phyloP scores from a whole-genome alignment of 37 sponge, comb jelly and placozoan species.

The Haliclona indistincta region DNA sequence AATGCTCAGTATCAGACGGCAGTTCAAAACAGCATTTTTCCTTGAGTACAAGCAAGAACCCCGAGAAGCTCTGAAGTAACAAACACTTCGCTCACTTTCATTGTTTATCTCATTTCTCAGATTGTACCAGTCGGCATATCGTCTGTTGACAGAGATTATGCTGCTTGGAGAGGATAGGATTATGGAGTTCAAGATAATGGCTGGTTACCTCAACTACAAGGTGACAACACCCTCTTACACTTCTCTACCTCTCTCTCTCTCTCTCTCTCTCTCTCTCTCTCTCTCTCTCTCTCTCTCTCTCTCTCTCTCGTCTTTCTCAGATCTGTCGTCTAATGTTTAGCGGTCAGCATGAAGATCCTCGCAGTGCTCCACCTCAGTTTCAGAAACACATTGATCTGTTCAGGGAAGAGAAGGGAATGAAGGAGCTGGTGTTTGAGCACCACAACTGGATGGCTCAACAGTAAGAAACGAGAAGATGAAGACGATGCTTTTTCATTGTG shows the following conservation, averaged over 20 bases:
- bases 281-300: constrained; percentile 21
- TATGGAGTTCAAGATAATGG: constrained; percentile 84
- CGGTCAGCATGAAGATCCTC: constrained; percentile 53
- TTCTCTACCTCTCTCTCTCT: background rate
- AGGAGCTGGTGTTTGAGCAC: constrained; percentile 82
- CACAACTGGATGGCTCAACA: constrained; percentile 83
- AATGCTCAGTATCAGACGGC: constrained; percentile 72
- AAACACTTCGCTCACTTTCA: background rate
- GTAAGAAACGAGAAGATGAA: constrained; percentile 21
- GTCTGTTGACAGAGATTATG: constrained; percentile 57
- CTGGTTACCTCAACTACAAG: constrained; percentile 92
- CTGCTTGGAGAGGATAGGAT: constrained; percentile 56
- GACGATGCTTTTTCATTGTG: background rate
- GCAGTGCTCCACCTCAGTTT: constrained; percentile 79
- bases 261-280: background rate
- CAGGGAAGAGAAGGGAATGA: constrained; percentile 44
- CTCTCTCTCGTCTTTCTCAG: constrained; percentile 30
- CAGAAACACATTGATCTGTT: constrained; percentile 78
- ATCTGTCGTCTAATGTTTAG: constrained; percentile 89
- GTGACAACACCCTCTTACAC: constrained; percentile 1
- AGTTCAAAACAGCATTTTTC: constrained; percentile 91
- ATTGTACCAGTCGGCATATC: constrained; percentile 71
- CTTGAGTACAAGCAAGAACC: constrained; percentile 83
- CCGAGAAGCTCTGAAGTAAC: constrained; percentile 60
- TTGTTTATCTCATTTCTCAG: constrained; percentile 15